Evolutionary conservation across 1,140 invertebrate species (phyloP), one percentile per base, ranked within the genome.

Genomic region (Drosophila setifemur): DNA sequence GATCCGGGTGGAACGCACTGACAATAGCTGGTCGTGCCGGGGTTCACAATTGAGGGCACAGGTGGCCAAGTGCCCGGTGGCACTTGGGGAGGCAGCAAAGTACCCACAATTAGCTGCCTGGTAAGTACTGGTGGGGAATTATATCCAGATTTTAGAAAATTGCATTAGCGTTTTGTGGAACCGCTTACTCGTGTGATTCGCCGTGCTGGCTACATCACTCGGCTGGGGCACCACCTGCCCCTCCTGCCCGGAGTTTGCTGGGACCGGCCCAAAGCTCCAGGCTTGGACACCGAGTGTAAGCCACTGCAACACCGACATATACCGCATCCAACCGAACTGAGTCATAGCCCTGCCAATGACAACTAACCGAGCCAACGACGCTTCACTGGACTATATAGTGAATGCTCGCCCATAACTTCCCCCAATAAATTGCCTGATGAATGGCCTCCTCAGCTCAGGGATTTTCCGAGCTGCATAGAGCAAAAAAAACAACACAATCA

Each of bases 41-140:
- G 43, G 3, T 35, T 54, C 4, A 63, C 48, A n/a, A 74, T 70
- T 3, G 35, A 19, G 0, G 73, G 70, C 14, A 71, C 29, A 0
- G 69, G 48, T 0, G 77, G 61, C 78, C 70, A 82, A 11, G 57
- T 50, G 4, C 64, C 78, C 1, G 60, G 54, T 7, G 63, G 39
- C 16, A 57, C 16, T 16, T 50, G 48, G 2, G 63, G 53, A 1
- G 75, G 75, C 35, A 83, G 31, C 42, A 86, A 14, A 0, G 82
- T 89, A 21, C 89, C 89, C 35, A 73, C 71, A 52, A 90, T 82
- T 33, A 90, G 42, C 67, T 90, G 89, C 4, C 89, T 73, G 4
- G 82, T 69, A 18, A 85, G 49, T 19, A 74, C 88, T 90, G 29
- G 9, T 44, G 26, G 35, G 25, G 6, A 7, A 26, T 35, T 12